Evolutionary conservation across 2,113 vertebrate species (phyloP), one percentile per base, ranked within the genome.

Genomic region (Nothocercus nigrocapillus): DNA sequence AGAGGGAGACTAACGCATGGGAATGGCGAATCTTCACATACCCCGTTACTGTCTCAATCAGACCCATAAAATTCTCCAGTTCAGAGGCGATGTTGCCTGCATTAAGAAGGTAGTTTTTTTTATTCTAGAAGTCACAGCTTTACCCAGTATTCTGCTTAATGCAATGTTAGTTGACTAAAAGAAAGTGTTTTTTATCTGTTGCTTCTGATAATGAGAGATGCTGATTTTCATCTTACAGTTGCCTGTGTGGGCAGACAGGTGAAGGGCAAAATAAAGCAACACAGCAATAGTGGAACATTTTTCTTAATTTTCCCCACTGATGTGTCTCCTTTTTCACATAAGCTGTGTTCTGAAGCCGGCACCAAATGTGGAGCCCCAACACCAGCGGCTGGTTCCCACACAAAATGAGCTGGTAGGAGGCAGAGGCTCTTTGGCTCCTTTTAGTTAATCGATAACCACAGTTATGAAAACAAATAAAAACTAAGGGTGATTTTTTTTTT

Each of bases 21-120:
- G 99, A 99, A 96, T 99, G 99, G 25, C 98, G 98, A 88, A 99
- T 99, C 98, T 99, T 99, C 96, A 99, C 99, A 2, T 99, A 99
- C 58, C 99, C 99, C 0, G 98, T 99, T 68, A 99, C 99, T 15
- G 98, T 99, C 98, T 99, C 98, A 45, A 99, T 99, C 97, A 99
- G 96, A 13, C 99, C 99, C 98, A 99, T 99, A 93, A 99, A 99
- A 91, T 98, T 99, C 98, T 99, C 99, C 98, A 99, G 98, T 96
- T 99, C 99, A 8, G 99, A 98, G 27, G 99, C 99, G 9, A 99
- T 99, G 96, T 99, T 99, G 97, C 98, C 99, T 99, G 34, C 6
- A 42, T 13, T 21, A 69, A 84, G 61, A 66, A 85, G 0, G 30
- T 5, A 4, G 69, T 24, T 25, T 27, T 36, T n/a, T 40, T 64